A percentile compares a stretch with the other conserved stretches of the same genome.
phyloP scores from a whole-genome alignment of 2,888 invertebrate species.

The Notodonta dromedarius region DNA sequence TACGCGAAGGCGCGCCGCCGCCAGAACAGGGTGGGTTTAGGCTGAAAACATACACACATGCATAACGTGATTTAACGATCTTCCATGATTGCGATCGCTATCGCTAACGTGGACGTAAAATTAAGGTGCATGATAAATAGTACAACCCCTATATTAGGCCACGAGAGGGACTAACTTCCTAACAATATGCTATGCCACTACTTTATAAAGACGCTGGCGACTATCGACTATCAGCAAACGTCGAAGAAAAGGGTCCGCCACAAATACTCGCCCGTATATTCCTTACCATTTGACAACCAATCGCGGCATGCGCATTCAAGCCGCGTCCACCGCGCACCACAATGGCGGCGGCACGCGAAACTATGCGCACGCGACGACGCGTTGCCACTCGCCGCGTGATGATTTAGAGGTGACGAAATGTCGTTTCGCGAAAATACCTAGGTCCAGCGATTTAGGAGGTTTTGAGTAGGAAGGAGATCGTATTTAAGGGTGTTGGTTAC shows the following conservation, averaged over 20 bases:
- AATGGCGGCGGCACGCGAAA: slow-evolving; percentile 70
- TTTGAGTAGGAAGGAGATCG: too few species aligned
- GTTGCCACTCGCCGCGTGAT: slow-evolving; percentile 36
- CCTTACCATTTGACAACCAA: slow-evolving; percentile 23
- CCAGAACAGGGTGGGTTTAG: slow-evolving; percentile 23
- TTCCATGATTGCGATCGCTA: too few species aligned
- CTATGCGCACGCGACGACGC: slow-evolving; percentile 68
- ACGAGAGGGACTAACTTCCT: too few species aligned
- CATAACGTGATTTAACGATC: slow-evolving; percentile 1
- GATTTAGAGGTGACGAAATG: slow-evolving; percentile 41
- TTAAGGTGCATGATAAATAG: too few species aligned
- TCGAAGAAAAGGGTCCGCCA: not conserved
- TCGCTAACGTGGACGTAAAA: too few species aligned
- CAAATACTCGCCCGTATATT: slow-evolving; percentile 19
- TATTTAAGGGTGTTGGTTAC: too few species aligned
- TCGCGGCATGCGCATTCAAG: slow-evolving; percentile 55
- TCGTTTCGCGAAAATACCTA: slow-evolving; percentile 28
- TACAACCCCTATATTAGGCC: too few species aligned
- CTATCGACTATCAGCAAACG: too few species aligned
- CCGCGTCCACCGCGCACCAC: slow-evolving; percentile 62
- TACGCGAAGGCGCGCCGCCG: slow-evolving; percentile 7
- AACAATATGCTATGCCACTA: too few species aligned
- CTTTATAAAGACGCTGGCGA: too few species aligned
- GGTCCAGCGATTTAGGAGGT: not conserved
- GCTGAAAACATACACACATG: slow-evolving; percentile 22